phyloP scores from a whole-genome alignment of 2,888 invertebrate genomes.

The Chelonus formosanus region DNA sequence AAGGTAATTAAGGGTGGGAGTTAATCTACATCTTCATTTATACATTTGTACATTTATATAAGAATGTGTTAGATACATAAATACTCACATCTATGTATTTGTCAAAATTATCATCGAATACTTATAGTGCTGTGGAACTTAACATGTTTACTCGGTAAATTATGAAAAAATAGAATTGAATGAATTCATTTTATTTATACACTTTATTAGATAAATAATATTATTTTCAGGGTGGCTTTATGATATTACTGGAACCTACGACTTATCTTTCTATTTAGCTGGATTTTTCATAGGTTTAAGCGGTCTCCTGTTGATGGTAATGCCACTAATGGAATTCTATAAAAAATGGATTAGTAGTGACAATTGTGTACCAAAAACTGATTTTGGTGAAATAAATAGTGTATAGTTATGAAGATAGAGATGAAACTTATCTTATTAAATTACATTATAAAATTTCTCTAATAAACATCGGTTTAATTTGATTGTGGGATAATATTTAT shows the following conservation, averaged over 20 bases:
- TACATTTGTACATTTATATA: too few relatives aligned
- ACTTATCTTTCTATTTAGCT: constrained; percentile 82
- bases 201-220: constrained; percentile 5
- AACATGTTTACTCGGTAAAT: too few relatives aligned
- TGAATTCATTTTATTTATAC: background rate
- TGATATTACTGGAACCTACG: constrained; percentile 80
- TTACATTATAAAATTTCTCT: too few relatives aligned
- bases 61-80: too few relatives aligned
- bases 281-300: constrained; percentile 82
- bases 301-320: constrained; percentile 71
- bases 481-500: too few relatives aligned
- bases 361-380: constrained; percentile 42
- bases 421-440: too few relatives aligned
- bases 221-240: constrained; percentile 77
- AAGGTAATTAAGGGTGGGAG: too few relatives aligned
- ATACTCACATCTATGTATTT: too few relatives aligned
- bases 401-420: constrained; percentile 42
- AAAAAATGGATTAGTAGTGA: constrained; percentile 47
- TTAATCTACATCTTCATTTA: too few relatives aligned
- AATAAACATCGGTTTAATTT: too few relatives aligned
- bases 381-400: constrained; percentile 55
- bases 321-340: constrained; percentile 60
- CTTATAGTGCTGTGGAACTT: too few relatives aligned
- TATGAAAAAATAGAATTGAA: background rate
- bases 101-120: too few relatives aligned